Percentiles rank a stretch among this genome's conserved stretches.
Conservation (phyloP, 2,113 vertebrate species). For the Azemiops feae region DNA sequence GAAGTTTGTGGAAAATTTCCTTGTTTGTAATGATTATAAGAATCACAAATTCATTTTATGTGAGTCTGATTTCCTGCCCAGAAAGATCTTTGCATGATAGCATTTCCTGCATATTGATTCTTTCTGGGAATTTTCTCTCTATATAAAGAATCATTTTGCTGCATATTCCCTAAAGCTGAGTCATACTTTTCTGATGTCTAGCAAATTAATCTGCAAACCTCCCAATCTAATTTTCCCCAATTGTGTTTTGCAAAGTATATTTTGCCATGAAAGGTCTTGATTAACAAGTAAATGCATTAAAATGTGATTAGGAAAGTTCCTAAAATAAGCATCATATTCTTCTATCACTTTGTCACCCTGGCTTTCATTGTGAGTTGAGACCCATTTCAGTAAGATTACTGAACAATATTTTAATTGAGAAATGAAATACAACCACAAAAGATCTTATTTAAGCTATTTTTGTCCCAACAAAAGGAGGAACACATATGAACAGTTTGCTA, state of each 20-base stretch:
- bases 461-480: not conserved
- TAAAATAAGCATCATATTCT: not conserved
- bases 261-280: slow-evolving; percentile 51
- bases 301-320: not conserved
- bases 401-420: not conserved
- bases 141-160: slow-evolving; percentile 57
- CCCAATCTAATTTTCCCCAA: slow-evolving; percentile 45
- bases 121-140: slow-evolving; percentile 76
- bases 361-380: not conserved
- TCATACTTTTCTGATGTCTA: slow-evolving; percentile 71
- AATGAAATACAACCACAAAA: not conserved
- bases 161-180: slow-evolving; percentile 67
- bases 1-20: slow-evolving; percentile 23
- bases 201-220: slow-evolving; percentile 52
- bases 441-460: not conserved
- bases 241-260: slow-evolving; percentile 55
- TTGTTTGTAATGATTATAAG: slow-evolving; percentile 34
- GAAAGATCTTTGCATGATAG: slow-evolving; percentile 23
- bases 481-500: not conserved
- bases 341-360: not conserved
- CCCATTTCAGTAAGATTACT: not conserved
- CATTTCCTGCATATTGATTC: slow-evolving; percentile 67
- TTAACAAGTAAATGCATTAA: slow-evolving; percentile 54
- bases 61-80: slow-evolving; percentile 58
- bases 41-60: slow-evolving; percentile 42